Conservation (phyloP, 2,888 invertebrate genomes). For the Auanema sp. region DNA sequence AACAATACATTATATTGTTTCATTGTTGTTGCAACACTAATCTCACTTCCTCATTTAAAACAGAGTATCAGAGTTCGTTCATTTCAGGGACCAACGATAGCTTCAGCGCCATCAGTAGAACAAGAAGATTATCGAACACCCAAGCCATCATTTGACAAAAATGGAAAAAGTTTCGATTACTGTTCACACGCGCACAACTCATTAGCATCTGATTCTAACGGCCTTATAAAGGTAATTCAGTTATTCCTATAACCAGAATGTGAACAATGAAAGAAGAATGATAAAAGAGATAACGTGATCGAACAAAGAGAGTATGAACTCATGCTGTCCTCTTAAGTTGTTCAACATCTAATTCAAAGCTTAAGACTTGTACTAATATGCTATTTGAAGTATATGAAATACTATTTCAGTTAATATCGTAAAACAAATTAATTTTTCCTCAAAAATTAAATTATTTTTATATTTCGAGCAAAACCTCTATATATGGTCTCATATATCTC, state of each 20-base stretch:
- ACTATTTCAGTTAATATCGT: too few relatives aligned
- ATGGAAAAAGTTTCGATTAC: constrained; percentile 62
- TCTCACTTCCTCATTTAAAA: too few relatives aligned
- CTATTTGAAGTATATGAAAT: too few relatives aligned
- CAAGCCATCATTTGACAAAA: constrained; percentile 51
- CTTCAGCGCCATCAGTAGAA: constrained; percentile 62
- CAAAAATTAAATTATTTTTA: background rate
- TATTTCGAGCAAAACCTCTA: too few relatives aligned
- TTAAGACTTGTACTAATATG: too few relatives aligned
- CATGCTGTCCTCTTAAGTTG: too few relatives aligned
- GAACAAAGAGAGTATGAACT: background rate
- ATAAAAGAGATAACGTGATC: background rate
- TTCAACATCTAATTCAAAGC: too few relatives aligned
- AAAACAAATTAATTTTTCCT: background rate
- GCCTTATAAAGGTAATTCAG: constrained; percentile 56
- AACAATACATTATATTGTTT: background rate
- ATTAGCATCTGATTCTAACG: constrained; percentile 55
- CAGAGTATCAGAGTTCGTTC: background rate
- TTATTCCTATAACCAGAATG: background rate
- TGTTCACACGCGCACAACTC: constrained; percentile 40
- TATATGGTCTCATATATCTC: too few relatives aligned
- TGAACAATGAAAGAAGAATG: too few relatives aligned
- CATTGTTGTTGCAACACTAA: background rate
- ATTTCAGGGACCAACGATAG: constrained; percentile 61
- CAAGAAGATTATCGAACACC: constrained; percentile 64